Evolutionary conservation across 2,113 vertebrate species (phyloP), one percentile per base, ranked within the genome.

Genomic region (Atractosteus spatula): DNA sequence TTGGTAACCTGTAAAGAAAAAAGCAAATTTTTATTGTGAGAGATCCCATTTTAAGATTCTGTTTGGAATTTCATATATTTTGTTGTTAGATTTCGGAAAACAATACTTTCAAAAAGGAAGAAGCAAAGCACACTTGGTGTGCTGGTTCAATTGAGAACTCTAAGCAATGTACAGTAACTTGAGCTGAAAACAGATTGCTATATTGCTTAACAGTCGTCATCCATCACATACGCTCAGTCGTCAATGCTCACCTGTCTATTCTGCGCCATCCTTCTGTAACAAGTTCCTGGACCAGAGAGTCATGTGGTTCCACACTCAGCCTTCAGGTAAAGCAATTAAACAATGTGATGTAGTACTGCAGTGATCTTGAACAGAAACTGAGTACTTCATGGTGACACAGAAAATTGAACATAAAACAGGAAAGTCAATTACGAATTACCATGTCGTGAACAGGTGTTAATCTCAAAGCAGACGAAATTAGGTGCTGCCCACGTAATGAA

Each of bases 211-310:
- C 29, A 29, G 29, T 2, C 29, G 1, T 29, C 29, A 29, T 29
- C 29, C 29, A 29, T 51, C n/a, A n/a, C n/a, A n/a, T n/a, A n/a
- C n/a, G n/a, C n/a, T n/a, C n/a, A n/a, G n/a, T n/a, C 16, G 16
- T 8, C 62, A 41, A 10, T 12, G 84, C 84, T 92, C 86, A 90
- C 97, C 92, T 85, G 80, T 97, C 91, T 76, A 98, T 55, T 84
- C 97, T 93, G 77, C 79, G 89, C 94, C 94, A 96, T 0, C 89
- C 91, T 89, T 99, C 96, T 71, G 87, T 80, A 74, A 97, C 82
- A 67, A 99, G 75, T 13, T 88, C 91, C 83, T 90, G 91, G 74
- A 93, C 71, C 16, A 97, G 80, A 4, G 93, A 90, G 81, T 92
- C 76, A 0, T 92, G 91, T 10, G 71, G 77, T 72, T 94, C 94